phyloP scores from a whole-genome alignment of 2,797 vertebrate species.

The Labeo calbasu region DNA sequence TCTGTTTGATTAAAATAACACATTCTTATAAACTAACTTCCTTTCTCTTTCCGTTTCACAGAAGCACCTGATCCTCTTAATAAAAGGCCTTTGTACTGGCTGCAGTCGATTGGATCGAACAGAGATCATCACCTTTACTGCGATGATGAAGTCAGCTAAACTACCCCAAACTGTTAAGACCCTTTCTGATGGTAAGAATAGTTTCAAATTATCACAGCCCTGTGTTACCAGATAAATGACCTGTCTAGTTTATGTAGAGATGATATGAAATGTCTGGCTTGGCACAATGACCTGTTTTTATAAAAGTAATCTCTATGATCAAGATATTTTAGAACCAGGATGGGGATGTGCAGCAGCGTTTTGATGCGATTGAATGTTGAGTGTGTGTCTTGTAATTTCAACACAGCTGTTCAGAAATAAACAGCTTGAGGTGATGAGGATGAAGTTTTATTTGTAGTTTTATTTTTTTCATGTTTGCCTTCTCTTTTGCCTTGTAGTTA shows the following conservation, averaged over 20 bases:
- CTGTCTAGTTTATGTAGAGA: not conserved
- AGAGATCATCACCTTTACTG: slow-evolving; percentile 98
- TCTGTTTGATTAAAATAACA: not conserved
- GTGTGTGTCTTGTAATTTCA: not conserved
- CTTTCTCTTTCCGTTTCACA: slow-evolving; percentile 61
- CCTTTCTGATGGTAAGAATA: slow-evolving; percentile 91
- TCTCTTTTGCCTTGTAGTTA: slow-evolving; percentile 13
- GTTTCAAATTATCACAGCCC: not conserved
- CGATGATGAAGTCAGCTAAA: slow-evolving; percentile 99
- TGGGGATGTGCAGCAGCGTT: not conserved
- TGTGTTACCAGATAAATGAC: not conserved
- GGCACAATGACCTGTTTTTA: slow-evolving; percentile 15
- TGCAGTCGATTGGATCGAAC: slow-evolving; percentile 97
- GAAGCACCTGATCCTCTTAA: slow-evolving; percentile 98
- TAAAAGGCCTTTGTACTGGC: slow-evolving; percentile 97
- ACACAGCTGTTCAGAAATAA: slow-evolving; percentile 27
- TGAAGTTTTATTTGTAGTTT: not conserved
- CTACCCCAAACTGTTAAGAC: slow-evolving; percentile 98
- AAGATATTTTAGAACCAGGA: not conserved
- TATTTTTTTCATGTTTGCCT: slow-evolving; percentile 4
- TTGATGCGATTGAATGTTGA: not conserved
- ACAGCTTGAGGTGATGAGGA: not conserved
- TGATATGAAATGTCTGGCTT: not conserved
- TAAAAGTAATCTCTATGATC: slow-evolving; percentile 3
- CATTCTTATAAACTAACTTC: not conserved